Conservation (phyloP, 2,888 invertebrate species). For the Petrolisthes manimaculis region DNA sequence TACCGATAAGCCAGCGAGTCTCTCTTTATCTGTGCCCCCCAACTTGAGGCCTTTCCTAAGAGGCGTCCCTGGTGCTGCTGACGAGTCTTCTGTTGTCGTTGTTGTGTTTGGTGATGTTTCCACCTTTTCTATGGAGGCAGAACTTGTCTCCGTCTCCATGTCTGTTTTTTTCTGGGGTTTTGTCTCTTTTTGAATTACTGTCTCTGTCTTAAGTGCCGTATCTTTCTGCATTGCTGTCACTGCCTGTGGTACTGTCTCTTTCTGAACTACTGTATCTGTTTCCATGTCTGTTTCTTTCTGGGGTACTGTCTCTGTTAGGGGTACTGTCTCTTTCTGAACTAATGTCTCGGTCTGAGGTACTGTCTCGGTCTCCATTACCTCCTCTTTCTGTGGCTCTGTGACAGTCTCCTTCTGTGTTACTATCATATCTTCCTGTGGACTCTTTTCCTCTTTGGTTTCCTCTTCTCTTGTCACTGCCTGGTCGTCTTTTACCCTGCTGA, state of each 20-base stretch:
- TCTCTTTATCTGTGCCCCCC: background rate
- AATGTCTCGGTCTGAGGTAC: too few species aligned
- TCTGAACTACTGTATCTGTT: background rate
- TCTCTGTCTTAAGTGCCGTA: background rate
- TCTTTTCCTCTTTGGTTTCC: background rate
- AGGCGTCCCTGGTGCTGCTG: too few species aligned
- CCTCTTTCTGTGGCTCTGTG: background rate
- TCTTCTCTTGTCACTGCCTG: too few species aligned
- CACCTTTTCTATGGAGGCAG: background rate
- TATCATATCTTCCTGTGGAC: background rate
- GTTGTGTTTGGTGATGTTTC: background rate
- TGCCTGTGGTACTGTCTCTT: background rate
- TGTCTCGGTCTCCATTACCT: background rate
- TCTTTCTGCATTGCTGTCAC: slow-evolving; percentile 14
- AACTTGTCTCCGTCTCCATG: background rate
- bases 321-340: background rate
- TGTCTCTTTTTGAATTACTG: background rate
- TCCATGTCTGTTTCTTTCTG: background rate
- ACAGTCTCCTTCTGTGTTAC: background rate
- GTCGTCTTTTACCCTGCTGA: too few species aligned
- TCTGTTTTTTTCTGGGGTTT: background rate
- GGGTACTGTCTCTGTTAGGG: background rate
- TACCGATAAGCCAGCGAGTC: background rate
- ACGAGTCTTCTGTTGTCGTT: background rate
- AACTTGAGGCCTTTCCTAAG: too few species aligned